These are phyloP conservation scores for Galaxea fascicularis DNA, from an alignment of 92 coral and sea anemone genomes.

Conservation along the genomic window DNA sequence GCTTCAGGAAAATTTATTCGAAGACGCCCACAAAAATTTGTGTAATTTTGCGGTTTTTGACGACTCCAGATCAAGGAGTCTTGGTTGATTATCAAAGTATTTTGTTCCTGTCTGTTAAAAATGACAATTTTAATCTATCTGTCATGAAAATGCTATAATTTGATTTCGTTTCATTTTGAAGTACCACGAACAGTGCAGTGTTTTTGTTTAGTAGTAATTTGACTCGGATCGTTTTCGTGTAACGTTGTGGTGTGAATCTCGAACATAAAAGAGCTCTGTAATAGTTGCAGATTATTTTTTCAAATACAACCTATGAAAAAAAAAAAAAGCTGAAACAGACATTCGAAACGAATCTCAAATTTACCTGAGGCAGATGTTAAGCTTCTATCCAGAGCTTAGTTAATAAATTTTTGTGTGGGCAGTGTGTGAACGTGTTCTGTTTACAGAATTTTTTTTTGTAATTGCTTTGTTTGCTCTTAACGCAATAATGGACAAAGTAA, in stretches of 20 bases:
- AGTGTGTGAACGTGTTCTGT: background rate
- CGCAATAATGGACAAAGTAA: background rate
- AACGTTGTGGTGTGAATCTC: background rate
- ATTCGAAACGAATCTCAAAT: background rate
- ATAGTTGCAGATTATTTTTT: too few species aligned
- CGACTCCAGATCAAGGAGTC: background rate
- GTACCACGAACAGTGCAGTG: background rate
- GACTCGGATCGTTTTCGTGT: background rate
- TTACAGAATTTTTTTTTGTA: slow-evolving; percentile 1
- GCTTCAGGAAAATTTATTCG: slow-evolving; percentile 33
- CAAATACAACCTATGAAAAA: too few species aligned
- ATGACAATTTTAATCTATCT: background rate
- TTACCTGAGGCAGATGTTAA: background rate
- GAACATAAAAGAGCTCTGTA: too few species aligned
- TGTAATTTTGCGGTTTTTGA: slow-evolving; percentile 46
- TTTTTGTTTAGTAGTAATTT: background rate
- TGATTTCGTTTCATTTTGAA: background rate
- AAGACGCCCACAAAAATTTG: slow-evolving; percentile 53
- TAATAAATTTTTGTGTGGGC: slow-evolving; percentile 34
- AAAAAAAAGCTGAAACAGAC: background rate
- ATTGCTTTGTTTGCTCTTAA: slow-evolving; percentile 12
- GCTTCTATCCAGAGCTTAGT: background rate
- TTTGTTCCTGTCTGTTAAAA: background rate
- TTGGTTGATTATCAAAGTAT: too few species aligned
- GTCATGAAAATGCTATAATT: background rate